Evolutionary conservation across 2,888 invertebrate species (phyloP), one percentile per base, ranked within the genome.

Genomic region (Nemurella pictetii): DNA sequence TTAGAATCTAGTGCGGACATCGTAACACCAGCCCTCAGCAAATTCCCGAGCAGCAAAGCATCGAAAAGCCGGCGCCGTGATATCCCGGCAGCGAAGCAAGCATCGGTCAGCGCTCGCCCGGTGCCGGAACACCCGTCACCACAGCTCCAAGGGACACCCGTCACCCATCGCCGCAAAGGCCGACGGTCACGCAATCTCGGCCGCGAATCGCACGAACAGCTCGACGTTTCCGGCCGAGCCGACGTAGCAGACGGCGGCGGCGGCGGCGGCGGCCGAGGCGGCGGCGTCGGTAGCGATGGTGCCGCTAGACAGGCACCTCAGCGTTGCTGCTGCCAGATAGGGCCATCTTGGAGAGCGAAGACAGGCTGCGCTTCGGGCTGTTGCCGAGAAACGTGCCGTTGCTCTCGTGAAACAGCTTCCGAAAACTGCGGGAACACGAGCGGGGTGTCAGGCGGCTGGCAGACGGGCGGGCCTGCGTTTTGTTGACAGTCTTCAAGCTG

Each of bases 341-440:
- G 89, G 96, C 94, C 94, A 95, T 95, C 92, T 95, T 95, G 89
- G 94, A 94, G 88, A 95, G 92, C 89, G 95, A 93, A 89, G 96
- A 95, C 89, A 95, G 92, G 91, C 95, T 95, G 91, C 95, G 94
- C 89, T 96, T 94, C 89, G 96, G 95, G 93, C 96, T 95, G 89
- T 94, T 94, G 89, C 94, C 93, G 90, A 88, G 87, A 87, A 88
- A 88, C 84, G 88, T 89, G 85, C 93, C 92, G 91, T 93, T 93
- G 91, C 94, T 93, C 91, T 96, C 96, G 90, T 95, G 95, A 93
- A 97, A 96, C 91, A 97, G 93, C 92, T 96, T 96, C 90, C 96
- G 95, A 94, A 97, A 97, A 93, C 96, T 96, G 92, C 78, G 28
- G 78, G 29, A 15, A 77, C 91, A 91, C 87, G 12, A 78, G 28